phyloP scores from a whole-genome alignment of 64 coral and sea anemone genomes.

The Cladopsammia gracilis region DNA sequence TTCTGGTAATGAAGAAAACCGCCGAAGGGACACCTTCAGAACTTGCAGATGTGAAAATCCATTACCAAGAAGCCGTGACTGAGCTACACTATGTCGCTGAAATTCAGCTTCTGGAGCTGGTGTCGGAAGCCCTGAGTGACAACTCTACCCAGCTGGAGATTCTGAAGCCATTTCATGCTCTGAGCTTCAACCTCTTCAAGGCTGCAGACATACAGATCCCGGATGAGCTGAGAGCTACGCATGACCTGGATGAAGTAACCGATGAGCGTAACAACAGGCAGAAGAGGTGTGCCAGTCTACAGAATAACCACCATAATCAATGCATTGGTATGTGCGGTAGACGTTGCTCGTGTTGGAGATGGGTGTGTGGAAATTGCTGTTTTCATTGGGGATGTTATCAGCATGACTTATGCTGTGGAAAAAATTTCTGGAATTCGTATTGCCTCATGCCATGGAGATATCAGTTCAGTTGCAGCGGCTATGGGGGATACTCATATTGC shows the following conservation, averaged over 20 bases:
- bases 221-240: too few relatives aligned
- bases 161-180: conserved; percentile 15
- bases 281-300: background rate
- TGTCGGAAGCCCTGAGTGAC: background rate
- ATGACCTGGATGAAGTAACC: too few relatives aligned
- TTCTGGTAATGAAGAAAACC: background rate
- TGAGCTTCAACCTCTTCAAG: background rate
- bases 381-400: too few relatives aligned
- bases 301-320: conserved; percentile 9
- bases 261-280: background rate
- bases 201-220: too few relatives aligned
- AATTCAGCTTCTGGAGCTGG: background rate
- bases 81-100: conserved; percentile 1
- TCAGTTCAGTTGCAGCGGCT: too few relatives aligned
- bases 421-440: too few relatives aligned
- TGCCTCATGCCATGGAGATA: too few relatives aligned
- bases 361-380: too few relatives aligned
- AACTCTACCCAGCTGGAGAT: background rate
- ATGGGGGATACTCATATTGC: too few relatives aligned
- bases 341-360: background rate
- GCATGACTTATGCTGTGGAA: too few relatives aligned
- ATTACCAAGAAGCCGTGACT: background rate
- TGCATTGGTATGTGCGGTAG: conserved; percentile 54
- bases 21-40: background rate
- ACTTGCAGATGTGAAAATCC: background rate